These are phyloP conservation scores for Suillia variegata DNA, from an alignment of 2,888 invertebrate species.

Conservation along the genomic window DNA sequence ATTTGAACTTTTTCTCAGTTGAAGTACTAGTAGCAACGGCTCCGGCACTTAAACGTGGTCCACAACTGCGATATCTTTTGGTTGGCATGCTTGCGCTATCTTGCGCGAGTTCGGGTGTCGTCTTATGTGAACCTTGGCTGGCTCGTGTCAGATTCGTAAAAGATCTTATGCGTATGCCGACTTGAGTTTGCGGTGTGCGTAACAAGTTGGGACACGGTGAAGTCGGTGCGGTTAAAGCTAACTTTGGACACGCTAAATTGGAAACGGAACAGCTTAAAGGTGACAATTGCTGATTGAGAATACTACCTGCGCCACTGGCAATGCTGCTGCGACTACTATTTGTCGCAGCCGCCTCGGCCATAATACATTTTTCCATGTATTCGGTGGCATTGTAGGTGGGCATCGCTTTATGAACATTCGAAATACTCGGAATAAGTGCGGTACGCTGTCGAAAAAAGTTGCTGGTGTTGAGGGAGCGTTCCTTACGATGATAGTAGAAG, in stretches of 20 bases:
- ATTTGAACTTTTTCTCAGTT: constrained; percentile 40
- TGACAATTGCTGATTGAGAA: not conserved
- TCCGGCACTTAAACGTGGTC: constrained; percentile 39
- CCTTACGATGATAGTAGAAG: constrained; percentile 44
- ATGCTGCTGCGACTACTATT: constrained; percentile 45
- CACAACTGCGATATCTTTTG: constrained; percentile 54
- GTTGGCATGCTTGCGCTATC: constrained; percentile 25
- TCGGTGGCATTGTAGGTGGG: constrained; percentile 57
- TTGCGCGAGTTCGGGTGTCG: constrained; percentile 5
- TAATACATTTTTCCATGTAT: constrained; percentile 48
- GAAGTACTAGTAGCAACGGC: constrained; percentile 21
- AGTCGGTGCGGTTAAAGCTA: constrained; percentile 13
- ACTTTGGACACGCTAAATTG: constrained; percentile 18
- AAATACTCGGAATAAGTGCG: constrained; percentile 37
- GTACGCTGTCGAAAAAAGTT: constrained; percentile 43
- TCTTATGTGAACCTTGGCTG: constrained; percentile 33
- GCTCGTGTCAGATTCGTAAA: constrained; percentile 40
- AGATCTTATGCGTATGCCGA: constrained; percentile 34
- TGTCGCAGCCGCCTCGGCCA: not conserved
- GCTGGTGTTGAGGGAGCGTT: constrained; percentile 42
- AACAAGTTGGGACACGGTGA: constrained; percentile 36
- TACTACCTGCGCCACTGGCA: constrained; percentile 12
- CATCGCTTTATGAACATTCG: constrained; percentile 53
- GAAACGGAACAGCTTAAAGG: not conserved
- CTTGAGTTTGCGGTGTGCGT: constrained; percentile 8